Evolutionary conservation across 2,888 invertebrate species (phyloP).

Genomic region (Acrobasis suavella): DNA sequence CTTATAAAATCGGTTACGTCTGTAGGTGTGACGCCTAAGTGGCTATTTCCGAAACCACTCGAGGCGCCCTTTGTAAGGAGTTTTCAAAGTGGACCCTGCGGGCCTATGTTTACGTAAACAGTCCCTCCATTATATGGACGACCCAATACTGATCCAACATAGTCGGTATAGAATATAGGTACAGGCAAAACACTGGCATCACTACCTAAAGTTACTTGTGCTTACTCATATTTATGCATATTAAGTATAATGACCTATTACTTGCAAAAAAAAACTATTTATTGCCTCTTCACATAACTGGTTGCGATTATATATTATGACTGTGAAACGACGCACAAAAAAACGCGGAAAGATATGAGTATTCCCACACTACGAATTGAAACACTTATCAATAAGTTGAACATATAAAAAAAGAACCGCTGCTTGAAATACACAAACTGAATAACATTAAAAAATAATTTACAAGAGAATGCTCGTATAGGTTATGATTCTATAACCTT

Average conservation of each 20-base stretch:
- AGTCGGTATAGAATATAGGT: too few relatives aligned
- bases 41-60: constrained; percentile 16
- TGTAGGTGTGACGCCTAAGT: neutral
- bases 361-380: neutral
- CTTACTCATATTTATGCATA: neutral
- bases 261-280: neutral
- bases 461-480: neutral
- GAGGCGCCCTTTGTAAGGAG: neutral
- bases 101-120: constrained; percentile 3
- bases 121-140: too few relatives aligned
- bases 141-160: too few relatives aligned
- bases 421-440: too few relatives aligned
- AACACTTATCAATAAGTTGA: neutral
- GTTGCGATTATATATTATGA: neutral
- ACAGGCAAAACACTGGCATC: neutral
- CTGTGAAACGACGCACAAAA: neutral
- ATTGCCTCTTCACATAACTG: neutral
- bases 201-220: neutral
- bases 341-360: neutral
- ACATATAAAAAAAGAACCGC: neutral
- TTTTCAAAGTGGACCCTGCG: neutral
- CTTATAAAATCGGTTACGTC: too few relatives aligned
- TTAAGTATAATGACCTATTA: neutral
- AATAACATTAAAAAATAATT: neutral
- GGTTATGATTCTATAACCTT: too few relatives aligned